Base-by-base conservation (phyloP, 2,888 invertebrate genomes). In the Mechanitis messenoides region DNA sequence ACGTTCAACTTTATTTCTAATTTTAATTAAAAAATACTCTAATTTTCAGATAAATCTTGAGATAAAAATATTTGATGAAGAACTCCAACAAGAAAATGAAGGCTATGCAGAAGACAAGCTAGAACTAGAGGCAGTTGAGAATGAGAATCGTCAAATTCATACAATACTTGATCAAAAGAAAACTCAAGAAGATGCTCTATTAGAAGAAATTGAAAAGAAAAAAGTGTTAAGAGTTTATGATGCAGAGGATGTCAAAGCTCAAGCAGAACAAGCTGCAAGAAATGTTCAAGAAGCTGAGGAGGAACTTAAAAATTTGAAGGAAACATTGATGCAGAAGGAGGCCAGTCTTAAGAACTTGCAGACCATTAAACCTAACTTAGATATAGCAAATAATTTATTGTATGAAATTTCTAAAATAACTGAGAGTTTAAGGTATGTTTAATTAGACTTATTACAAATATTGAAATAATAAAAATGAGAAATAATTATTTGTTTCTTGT, bases 341-440 rank as follows among this genome's bases (percentile, higher is more conserved):
- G 84, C 72, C 61, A 80, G 79, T 53, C 66, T 87, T 28, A 84
- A 84, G 62, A 87, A 86, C 63, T 70, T 90, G 58, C 88, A 87
- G 64, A 79, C 77, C 0, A 77, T 83, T 33, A 87, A 87, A 69
- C 85, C 86, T 0, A 80, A 76, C 59, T 67, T 89, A 58, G 86
- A 87, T 55, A 72, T 75, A 1, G 83, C 85, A 11, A 85, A 84
- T 56, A 83, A 80, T 64, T 63, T 83, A 45, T 65, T 88, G 62
- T 73, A 81, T 35, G 87, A 89, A 55, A 85, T 89, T 53, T 78
- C 74, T 71, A 83, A 81, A 56, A 64, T 82, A 1, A 71, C 77
- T 2, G 84, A 85, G 7, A 76, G 68, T 65, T 70, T 87, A 53
- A 85, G 79, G 89, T 90, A 58, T 79, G 46, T 7, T 56, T 11